Conservation (phyloP, 2,797 vertebrate genomes). For the Phylloscopus collybita region DNA sequence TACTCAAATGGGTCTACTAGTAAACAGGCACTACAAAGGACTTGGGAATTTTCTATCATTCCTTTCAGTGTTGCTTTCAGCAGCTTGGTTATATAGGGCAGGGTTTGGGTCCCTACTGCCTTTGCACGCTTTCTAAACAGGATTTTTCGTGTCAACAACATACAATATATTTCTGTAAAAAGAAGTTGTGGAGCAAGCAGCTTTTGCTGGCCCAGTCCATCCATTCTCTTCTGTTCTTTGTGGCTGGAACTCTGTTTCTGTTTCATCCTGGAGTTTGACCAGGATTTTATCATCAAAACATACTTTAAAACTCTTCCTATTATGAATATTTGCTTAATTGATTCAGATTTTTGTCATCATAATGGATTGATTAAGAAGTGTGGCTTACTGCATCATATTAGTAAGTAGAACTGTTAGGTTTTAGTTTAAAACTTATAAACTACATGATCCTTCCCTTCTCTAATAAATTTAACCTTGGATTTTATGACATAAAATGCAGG, state of each 20-base stretch:
- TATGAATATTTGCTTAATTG: not conserved
- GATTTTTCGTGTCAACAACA: not conserved
- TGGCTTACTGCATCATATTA: not conserved
- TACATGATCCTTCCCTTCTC: not conserved
- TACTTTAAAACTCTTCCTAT: not conserved
- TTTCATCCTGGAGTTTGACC: not conserved
- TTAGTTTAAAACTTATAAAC: not conserved
- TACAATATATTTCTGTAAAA: not conserved
- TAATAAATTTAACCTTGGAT: not conserved
- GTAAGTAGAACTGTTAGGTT: not conserved
- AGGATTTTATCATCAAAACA: not conserved
- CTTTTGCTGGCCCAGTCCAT: not conserved
- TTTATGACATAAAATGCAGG: not conserved
- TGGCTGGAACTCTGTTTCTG: not conserved
- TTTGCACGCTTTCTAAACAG: not conserved
- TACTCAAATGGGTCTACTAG: not conserved
- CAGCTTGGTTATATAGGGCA: not conserved
- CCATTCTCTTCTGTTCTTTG: not conserved
- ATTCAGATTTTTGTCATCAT: not conserved
- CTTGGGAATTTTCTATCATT: not conserved
- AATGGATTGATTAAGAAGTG: not conserved
- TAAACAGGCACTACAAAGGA: not conserved
- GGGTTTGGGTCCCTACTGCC: not conserved
- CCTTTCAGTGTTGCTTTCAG: not conserved
- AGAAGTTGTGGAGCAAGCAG: not conserved